Conservation (phyloP, 2,888 invertebrate genomes). For the Hipparchia semele region DNA sequence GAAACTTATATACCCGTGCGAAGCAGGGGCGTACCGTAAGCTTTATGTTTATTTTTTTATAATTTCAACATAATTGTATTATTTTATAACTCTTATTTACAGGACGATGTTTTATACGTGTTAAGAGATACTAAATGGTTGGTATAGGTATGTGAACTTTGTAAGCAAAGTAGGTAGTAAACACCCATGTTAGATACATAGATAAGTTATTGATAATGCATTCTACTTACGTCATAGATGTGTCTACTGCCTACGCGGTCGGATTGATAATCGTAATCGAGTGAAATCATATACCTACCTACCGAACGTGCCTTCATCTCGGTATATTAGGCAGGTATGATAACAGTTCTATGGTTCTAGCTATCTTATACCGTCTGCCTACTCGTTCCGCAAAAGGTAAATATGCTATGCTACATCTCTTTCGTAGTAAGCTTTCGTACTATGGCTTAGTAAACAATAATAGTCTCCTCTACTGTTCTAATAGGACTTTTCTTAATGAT, state of each 20-base stretch:
- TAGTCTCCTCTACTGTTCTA: too few species aligned
- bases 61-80: too few species aligned
- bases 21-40: too few species aligned
- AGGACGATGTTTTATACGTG: background rate
- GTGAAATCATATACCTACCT: conserved; percentile 19
- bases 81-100: background rate
- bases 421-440: too few species aligned
- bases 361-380: background rate
- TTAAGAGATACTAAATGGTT: background rate
- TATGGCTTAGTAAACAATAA: too few species aligned
- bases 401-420: too few species aligned
- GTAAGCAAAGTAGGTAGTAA: conserved; percentile 12
- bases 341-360: background rate
- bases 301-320: conserved; percentile 20
- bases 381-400: conserved; percentile 9
- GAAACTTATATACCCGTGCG: too few species aligned
- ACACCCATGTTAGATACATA: conserved; percentile 13
- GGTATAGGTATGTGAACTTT: conserved; percentile 1
- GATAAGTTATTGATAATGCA: conserved; percentile 21
- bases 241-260: conserved; percentile 7
- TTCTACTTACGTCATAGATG: conserved; percentile 20
- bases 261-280: conserved; percentile 15
- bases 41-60: too few species aligned
- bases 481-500: too few species aligned
- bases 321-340: background rate